Conservation (phyloP, 1,140 invertebrate genomes). For the Drosophila tropicalis region DNA sequence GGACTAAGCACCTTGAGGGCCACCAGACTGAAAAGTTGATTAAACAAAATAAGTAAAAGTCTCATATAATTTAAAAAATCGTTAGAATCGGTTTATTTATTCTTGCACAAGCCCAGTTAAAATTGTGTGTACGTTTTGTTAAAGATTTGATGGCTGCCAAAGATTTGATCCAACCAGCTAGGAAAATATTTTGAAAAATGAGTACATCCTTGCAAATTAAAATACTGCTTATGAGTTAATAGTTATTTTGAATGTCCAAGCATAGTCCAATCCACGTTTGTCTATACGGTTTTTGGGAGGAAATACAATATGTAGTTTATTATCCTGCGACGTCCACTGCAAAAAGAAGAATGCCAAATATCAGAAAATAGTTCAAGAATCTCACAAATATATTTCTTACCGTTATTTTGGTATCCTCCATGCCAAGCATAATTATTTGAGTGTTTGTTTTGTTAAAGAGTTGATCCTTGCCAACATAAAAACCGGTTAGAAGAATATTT, state of each 20-base stretch:
- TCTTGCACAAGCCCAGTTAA: no score
- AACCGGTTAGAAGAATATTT: constrained; percentile 54
- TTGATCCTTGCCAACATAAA: constrained; percentile 47
- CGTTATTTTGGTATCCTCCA: constrained; percentile 59
- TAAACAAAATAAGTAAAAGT: no score
- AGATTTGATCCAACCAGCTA: no score
- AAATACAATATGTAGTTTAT: constrained; percentile 63
- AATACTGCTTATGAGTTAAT: constrained; percentile 1
- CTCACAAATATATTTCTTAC: constrained; percentile 22
- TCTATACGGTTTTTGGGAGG: constrained; percentile 76
- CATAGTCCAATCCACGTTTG: constrained; percentile 64
- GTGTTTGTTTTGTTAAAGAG: constrained; percentile 38
- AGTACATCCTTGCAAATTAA: no score
- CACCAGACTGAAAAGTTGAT: no score
- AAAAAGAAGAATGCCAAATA: neutral
- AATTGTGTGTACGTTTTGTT: no score
- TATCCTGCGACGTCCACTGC: constrained; percentile 59
- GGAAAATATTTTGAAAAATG: no score
- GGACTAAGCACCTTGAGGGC: no score
- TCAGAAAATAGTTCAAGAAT: no score
- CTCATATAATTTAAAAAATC: no score
- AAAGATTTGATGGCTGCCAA: no score
- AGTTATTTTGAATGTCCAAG: constrained; percentile 78
- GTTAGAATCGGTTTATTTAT: no score
- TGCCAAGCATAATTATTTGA: constrained; percentile 58